A percentile compares a stretch with the other conserved stretches of the same genome.
Evolutionary conservation across 2,113 vertebrate species (phyloP).

Genomic region (Corythornis cristatus): DNA sequence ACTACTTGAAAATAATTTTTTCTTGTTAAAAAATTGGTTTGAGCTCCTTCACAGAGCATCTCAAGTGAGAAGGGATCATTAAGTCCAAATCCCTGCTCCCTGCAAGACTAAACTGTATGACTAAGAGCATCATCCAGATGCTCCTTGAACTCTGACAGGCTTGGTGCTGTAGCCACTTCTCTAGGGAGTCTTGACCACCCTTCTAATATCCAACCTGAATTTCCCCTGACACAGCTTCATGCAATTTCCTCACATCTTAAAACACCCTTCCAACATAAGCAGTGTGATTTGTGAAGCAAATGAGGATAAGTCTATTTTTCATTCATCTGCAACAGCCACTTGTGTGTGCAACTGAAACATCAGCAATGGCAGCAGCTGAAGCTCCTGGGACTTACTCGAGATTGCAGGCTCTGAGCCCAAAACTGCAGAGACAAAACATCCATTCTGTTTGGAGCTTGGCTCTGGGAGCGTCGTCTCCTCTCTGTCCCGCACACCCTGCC

Average conservation of each 20-base stretch:
- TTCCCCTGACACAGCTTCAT: background rate
- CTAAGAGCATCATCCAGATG: background rate
- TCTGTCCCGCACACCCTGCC: constrained; percentile 82
- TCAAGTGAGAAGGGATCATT: background rate
- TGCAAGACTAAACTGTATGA: background rate
- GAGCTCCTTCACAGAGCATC: background rate
- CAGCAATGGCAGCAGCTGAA: background rate
- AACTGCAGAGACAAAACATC: constrained; percentile 74
- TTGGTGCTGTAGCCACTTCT: background rate
- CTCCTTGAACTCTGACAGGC: background rate
- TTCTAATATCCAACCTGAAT: background rate
- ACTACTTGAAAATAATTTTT: background rate
- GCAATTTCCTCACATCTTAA: background rate
- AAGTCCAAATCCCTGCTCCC: background rate
- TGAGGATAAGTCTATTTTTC: background rate
- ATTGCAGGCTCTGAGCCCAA: constrained; percentile 73
- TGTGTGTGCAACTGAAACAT: accelerated
- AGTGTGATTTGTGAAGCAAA: background rate
- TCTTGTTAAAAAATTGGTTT: background rate
- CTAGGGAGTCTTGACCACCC: background rate
- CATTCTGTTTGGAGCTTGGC: constrained; percentile 11
- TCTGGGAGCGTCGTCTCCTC: constrained; percentile 68
- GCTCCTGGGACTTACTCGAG: constrained; percentile 75
- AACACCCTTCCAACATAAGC: background rate
- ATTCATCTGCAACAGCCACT: background rate